Evolutionary conservation across 2,113 vertebrate species (phyloP), one percentile per base, ranked within the genome.

Genomic region (Propithecus coquereli): DNA sequence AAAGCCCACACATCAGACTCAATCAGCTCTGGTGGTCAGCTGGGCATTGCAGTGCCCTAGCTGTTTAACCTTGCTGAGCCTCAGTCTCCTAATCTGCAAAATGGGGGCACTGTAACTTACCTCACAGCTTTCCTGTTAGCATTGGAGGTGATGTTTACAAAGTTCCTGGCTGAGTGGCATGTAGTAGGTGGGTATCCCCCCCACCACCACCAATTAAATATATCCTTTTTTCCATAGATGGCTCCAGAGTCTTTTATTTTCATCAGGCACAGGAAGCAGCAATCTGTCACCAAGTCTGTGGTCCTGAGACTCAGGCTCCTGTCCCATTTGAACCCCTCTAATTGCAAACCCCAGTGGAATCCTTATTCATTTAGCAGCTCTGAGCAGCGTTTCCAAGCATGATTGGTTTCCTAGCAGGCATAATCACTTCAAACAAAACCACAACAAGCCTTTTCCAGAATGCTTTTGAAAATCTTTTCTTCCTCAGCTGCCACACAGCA

Each of bases 401-500:
- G 93, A 71, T 94, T 84, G 74, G 92, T 94, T 98, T 96, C 65
- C 84, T 94, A 65, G 95, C 91, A 91, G 83, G 54, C 87, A n/a
- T 80, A 97, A 95, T 97, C 97, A 89, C 81, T 97, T 90, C 34
- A n/a, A 82, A 91, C 70, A 66, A 97, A 97, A 97, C 93, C 40
- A 47, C 0, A 2, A 59, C 66, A 77, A 83, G 0, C 86, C 47
- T 65, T 92, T 94, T 96, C 92, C 76, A 80, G 66, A 94, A 90
- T 50, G 57, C 76, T 81, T 91, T 96, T 94, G 92, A 91, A 95
- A 97, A 82, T 23, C 65, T 92, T 95, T 85, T 91, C 93, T 98
- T 96, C 71, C 50, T 93, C 97, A 95, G 71, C 87, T 96, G 87
- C 96, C 80, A 43, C 76, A 61, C 73, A n/a, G 80, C 79, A 34